Base-by-base conservation (phyloP, 2,797 vertebrate genomes). In the Pogonophryne albipinna region DNA sequence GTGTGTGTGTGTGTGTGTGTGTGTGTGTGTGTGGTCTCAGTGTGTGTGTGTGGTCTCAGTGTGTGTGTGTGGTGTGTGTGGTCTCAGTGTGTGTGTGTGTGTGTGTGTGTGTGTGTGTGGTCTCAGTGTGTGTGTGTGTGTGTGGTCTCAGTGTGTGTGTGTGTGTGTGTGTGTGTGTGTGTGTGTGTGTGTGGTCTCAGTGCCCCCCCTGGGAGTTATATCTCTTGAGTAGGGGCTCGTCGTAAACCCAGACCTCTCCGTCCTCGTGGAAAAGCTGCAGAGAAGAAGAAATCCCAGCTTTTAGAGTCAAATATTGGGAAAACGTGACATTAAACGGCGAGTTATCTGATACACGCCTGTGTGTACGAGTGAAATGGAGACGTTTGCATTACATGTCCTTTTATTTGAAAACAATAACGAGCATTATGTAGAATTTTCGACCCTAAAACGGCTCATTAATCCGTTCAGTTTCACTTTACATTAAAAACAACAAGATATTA, bases 201-300 rank as follows among this genome's bases (percentile, higher is more conserved):
- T 96, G 96, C 91, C 96, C 96, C 91, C 96, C 96, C 83, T 91
- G 94, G 79, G 96, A 95, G 82, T 91, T 94, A 38, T 96, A 93
- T 92, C 98, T 96, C 90, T 99, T 99, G 92, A 99, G 77, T 71
- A 99, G 96, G 2, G 98, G 98, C 84, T 99, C 97, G 0, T 99
- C 98, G 1, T 99, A 99, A 66, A 99, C 96, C 98, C 98, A 99
- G 92, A 97, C 99, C 88, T 99, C 98, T 15, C 98, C 98, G 2
- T 99, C 98, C 92, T 99, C 98, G 0, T 99, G 98, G 94, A 99
- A 99, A 2, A 99, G 84, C 98, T 99, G 79, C 66, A 89, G 78
- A 80, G 65, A 88, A 85, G 31, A 81, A 76, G 46, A 8, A 75
- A 51, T 6, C 55, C 79, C 4, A 17, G 68, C 27, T 13, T 62